phyloP scores from a whole-genome alignment of 2,113 vertebrate genomes.

The Sylvietta virens region DNA sequence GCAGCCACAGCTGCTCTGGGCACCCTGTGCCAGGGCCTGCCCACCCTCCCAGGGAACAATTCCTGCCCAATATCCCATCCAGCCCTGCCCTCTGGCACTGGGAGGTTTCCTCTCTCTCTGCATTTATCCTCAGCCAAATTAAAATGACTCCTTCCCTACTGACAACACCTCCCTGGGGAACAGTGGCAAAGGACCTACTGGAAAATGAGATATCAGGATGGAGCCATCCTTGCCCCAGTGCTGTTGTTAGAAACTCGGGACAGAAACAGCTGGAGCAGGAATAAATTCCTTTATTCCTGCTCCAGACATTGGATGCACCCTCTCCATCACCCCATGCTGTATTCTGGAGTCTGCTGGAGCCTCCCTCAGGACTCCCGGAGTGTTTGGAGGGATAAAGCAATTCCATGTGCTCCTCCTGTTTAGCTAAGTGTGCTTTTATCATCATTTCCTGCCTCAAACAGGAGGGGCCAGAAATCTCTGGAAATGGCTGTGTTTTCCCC shows the following conservation, averaged over 20 bases:
- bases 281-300: background rate
- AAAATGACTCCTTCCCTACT: background rate
- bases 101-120: background rate
- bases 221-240: background rate
- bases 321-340: rapidly evolving
- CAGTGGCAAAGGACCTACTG: background rate
- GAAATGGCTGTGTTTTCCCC: background rate
- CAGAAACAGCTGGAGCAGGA: background rate
- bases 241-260: background rate
- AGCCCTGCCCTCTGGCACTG: rapidly evolving
- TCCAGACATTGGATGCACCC: background rate
- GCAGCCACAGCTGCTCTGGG: background rate
- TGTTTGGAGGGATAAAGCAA: background rate
- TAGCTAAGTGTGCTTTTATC: background rate
- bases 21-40: background rate
- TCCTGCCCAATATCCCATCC: background rate
- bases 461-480: background rate
- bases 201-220: background rate
- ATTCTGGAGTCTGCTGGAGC: background rate
- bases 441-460: background rate
- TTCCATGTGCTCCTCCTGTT: background rate
- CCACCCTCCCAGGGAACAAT: background rate
- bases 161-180: background rate
- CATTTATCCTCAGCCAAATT: background rate
- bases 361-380: rapidly evolving